Evolutionary conservation across 2,113 vertebrate genomes (phyloP).

Genomic region (Cinclus cinclus): DNA sequence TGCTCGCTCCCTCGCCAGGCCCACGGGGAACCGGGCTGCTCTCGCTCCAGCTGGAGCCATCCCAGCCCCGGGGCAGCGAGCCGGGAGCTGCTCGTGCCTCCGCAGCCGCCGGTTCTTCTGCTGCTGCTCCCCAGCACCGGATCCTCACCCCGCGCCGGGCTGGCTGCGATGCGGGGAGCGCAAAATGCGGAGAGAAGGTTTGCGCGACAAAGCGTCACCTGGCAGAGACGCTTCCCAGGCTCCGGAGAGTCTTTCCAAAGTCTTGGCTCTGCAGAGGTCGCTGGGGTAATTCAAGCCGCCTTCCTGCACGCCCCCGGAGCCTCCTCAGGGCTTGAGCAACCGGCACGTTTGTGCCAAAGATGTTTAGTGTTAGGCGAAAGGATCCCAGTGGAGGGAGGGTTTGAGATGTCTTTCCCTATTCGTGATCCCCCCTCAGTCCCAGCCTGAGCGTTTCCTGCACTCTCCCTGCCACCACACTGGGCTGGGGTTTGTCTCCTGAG

Average conservation of each 20-base stretch:
- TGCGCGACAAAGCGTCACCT: accelerated
- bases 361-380: neutral
- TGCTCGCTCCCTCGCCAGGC: neutral
- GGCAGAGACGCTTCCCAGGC: neutral
- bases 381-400: neutral
- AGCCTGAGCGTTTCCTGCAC: neutral
- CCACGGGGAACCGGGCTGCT: neutral
- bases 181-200: accelerated
- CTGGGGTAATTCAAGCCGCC: neutral
- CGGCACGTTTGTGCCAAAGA: neutral
- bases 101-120: neutral
- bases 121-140: neutral
- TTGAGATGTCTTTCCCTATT: neutral
- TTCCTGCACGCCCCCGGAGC: neutral
- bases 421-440: neutral
- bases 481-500: neutral
- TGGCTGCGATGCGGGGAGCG: accelerated
- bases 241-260: neutral
- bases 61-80: neutral
- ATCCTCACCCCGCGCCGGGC: accelerated
- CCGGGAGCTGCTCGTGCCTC: neutral
- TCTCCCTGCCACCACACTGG: accelerated
- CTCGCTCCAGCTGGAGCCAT: neutral
- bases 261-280: neutral
- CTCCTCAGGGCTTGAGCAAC: neutral